These are phyloP conservation scores for Crotophaga sulcirostris DNA, from an alignment of 2,113 vertebrate species.

Conservation along the genomic window DNA sequence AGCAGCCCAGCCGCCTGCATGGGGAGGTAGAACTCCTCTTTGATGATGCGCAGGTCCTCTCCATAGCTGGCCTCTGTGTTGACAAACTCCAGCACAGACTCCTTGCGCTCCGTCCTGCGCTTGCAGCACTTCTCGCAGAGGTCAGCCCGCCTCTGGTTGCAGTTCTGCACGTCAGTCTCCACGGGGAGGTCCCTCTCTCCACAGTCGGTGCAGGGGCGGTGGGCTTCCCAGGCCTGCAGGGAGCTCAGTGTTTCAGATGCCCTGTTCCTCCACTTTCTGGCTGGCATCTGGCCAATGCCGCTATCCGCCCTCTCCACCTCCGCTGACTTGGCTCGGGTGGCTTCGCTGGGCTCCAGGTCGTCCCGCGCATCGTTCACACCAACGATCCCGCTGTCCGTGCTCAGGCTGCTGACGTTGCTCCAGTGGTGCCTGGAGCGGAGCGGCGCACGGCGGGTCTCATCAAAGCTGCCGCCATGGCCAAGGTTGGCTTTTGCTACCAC, in stretches of 20 bases:
- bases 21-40: conserved; percentile 88
- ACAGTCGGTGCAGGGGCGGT: conserved; percentile 86
- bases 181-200: conserved; percentile 77
- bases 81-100: conserved; percentile 90
- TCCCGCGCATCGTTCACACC: conserved; percentile 80
- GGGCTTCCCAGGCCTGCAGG: conserved; percentile 82
- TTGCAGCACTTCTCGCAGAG: conserved; percentile 87
- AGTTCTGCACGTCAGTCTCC: conserved; percentile 69
- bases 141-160: conserved; percentile 72
- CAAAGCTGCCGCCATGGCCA: conserved; percentile 75
- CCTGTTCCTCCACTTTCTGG: conserved; percentile 83
- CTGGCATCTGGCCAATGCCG: conserved; percentile 83
- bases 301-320: conserved; percentile 89
- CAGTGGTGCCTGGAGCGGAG: conserved; percentile 81
- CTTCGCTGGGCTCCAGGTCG: conserved; percentile 73
- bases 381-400: conserved; percentile 88
- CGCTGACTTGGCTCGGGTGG: conserved; percentile 53
- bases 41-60: conserved; percentile 88
- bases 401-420: conserved; percentile 91
- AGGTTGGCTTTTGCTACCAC: conserved; percentile 70
- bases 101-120: conserved; percentile 86
- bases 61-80: conserved; percentile 89
- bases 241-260: conserved; percentile 69
- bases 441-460: conserved; percentile 45
- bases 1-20: conserved; percentile 88